A percentile compares a stretch with the other conserved stretches of the same genome.
These are phyloP conservation scores for Enteromius argenteus DNA, from an alignment of 2,797 vertebrate species.

Conservation along the genomic window DNA sequence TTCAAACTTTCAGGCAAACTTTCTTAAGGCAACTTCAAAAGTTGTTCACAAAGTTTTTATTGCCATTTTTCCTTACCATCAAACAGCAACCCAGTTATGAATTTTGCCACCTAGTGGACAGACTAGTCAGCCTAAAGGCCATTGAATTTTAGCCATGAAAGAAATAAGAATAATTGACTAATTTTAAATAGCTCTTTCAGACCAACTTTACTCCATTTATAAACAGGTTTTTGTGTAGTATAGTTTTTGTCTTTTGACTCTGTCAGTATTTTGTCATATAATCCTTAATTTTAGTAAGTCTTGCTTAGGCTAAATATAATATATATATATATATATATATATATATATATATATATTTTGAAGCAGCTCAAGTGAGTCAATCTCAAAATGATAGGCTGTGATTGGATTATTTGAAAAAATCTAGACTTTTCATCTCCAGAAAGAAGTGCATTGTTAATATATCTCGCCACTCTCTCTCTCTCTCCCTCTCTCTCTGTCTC, in stretches of 20 bases:
- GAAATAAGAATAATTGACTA: background rate
- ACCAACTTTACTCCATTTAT: background rate
- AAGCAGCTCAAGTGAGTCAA: background rate
- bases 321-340: too few relatives aligned
- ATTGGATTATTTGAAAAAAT: background rate
- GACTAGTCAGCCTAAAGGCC: background rate
- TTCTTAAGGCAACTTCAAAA: too few relatives aligned
- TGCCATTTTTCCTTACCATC: background rate
- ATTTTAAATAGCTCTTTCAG: background rate
- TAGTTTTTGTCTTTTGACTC: background rate
- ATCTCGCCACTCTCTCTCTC: too few relatives aligned
- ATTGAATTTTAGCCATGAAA: background rate
- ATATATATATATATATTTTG: background rate
- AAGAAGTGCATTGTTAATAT: background rate
- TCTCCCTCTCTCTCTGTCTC: background rate
- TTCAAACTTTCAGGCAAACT: too few relatives aligned
- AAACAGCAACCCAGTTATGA: background rate
- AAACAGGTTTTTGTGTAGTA: background rate
- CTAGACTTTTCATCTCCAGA: background rate
- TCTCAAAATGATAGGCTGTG: background rate
- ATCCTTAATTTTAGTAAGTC: background rate
- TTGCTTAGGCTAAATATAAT: background rate
- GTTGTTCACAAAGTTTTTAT: background rate
- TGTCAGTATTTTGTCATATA: background rate
- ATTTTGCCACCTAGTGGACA: background rate